Base-by-base conservation (phyloP, 2,888 invertebrate species). In the Andricus quercusramuli region DNA sequence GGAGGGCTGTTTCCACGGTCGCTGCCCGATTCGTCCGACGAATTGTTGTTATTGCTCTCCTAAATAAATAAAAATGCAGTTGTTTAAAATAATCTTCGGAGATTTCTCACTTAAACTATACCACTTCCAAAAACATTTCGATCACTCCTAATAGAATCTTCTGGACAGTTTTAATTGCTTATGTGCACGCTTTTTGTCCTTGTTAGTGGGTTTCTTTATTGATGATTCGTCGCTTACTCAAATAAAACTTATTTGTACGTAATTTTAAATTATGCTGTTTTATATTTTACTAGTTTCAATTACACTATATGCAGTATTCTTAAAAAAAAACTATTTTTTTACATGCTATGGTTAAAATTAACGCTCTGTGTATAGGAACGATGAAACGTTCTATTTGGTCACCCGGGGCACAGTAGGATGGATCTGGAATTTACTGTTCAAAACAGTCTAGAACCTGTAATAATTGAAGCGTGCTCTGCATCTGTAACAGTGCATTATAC, bases 21-120 rank as follows among this genome's bases (percentile, higher is more conserved):
- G 78, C 89, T 91, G 70, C 85, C 89, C 11, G 92, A 91, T 67
- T 90, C 90, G 47, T 88, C 90, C 47, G 92, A 91, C 8, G 92
- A 91, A 86, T 92, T 90, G 87, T 92, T 92, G 88, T 92, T 92
- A 88, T 92, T 92, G 88, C 92, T 92, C 82, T 92, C 92, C 92
- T 92, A 90, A 77, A 88, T 88, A 90, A 89, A 90, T 76, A 86
- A 85, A 88, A 86, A 85, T 65, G 82, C 78, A 67, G 56, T 13
- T 81, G 44, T 82, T 25, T 29, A 78, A 9, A 15, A 17, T 22
- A 65, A 79, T 77, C 83, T 82, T 65, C 8, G 2, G 78, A 78
- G 78, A 80, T 78, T 70, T 66, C 78, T 67, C 81, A 79, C 78
- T 82, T 82, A 67, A 83, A 79, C 81, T 81, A 83, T 79, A 81